Evolutionary conservation across 1,140 invertebrate species (phyloP), one percentile per base, ranked within the genome.

Genomic region (Lordiphosa clarofinis): DNA sequence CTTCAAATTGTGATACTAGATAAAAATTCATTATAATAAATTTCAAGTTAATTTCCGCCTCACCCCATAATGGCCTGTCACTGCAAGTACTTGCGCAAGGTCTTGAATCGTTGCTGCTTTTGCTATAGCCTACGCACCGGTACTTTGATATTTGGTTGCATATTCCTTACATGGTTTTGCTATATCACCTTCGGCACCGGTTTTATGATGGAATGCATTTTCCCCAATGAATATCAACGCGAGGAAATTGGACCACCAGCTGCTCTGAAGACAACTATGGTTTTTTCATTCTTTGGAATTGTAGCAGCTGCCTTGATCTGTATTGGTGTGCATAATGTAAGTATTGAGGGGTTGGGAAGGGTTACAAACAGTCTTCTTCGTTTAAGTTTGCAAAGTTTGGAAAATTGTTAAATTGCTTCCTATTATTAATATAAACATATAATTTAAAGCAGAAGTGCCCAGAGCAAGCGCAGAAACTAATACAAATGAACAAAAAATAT

Each of bases 121-220:
- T 84, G 60, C 35, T 64, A 66, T 4, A 42, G 46, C 0, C 42
- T 82, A 19, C 59, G 78, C 1, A 42, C 53, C 0, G 78, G 78
- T 2, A 47, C 54, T 0, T 10, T 82, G n/a, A 7, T 82, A 2
- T 12, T 73, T 9, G 76, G 76, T 1, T 82, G 63, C 57, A 62
- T 82, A n/a, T 76, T 84, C 5, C 44, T 82, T 5, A 73, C 63
- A 4, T 82, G 78, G 78, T 82, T 73, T 35, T 10, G 58, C 5
- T 82, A 82, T 12, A 12, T 84, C 5, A 73, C 64, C n/a, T 7
- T 61, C 4, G 78, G 73, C 43, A 66, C 68, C 0, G 73, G 38
- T 33, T 86, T 86, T 28, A 78, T 86, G 57, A 84, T 84, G 79
- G 73, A 73, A 36, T 52, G 46, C 69, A 78, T 84, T 38, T 79